phyloP scores from a whole-genome alignment of 2,113 vertebrate genomes.

The Indri indri region DNA sequence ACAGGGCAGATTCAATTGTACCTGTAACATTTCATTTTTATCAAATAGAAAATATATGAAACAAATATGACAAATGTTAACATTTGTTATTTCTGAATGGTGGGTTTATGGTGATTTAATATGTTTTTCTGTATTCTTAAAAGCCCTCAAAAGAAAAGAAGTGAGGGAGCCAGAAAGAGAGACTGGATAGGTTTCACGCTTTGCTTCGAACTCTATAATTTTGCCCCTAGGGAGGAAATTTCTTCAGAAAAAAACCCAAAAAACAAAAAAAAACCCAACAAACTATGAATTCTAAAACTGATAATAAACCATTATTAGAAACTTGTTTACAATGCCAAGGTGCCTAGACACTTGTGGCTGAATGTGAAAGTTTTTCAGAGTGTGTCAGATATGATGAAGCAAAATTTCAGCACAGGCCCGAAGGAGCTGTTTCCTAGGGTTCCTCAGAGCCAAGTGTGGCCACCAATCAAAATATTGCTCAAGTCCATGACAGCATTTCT shows the following conservation, averaged over 20 bases:
- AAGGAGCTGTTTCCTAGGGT: background rate
- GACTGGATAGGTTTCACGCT: background rate
- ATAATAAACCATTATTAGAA: background rate
- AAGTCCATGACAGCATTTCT: background rate
- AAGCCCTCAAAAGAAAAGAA: background rate
- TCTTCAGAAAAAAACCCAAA: background rate
- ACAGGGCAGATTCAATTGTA: background rate
- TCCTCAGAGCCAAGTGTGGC: background rate
- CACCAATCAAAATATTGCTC: background rate
- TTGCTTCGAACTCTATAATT: background rate
- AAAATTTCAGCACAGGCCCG: background rate
- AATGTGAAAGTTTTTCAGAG: background rate
- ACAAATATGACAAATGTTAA: slow-evolving; percentile 3
- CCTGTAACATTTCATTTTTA: background rate
- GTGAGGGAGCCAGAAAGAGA: background rate
- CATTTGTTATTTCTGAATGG: background rate
- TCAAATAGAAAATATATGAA: background rate
- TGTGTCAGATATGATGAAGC: background rate
- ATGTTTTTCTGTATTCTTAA: background rate
- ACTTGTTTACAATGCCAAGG: background rate
- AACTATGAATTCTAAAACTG: background rate
- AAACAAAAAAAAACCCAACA: background rate
- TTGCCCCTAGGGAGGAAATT: background rate
- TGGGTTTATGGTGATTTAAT: background rate
- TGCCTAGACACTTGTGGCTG: background rate